Evolutionary conservation across 2,113 vertebrate species (phyloP).

Genomic region (Todiramphus chloris): DNA sequence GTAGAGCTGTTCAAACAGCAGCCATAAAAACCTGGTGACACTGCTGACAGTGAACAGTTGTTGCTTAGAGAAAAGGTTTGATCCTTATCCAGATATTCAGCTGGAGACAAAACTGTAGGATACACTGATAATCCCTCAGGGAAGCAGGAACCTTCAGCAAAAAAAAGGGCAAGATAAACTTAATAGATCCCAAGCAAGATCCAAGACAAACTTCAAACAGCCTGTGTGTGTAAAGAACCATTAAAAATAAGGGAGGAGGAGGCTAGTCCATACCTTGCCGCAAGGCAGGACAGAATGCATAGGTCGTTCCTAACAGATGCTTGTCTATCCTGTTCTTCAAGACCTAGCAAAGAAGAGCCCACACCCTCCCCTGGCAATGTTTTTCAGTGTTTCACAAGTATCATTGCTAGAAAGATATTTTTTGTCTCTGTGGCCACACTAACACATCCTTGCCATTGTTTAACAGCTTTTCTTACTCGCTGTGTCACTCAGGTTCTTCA

Average conservation of each 20-base stretch:
- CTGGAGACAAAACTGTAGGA: conserved; percentile 15
- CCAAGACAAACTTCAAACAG: conserved; percentile 46
- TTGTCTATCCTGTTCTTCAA: conserved; percentile 40
- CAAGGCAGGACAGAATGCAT: conserved; percentile 9
- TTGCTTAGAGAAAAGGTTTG: conserved; percentile 27
- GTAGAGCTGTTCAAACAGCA: conserved; percentile 61
- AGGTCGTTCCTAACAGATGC: conserved; percentile 27
- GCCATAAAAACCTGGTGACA: conserved; percentile 44
- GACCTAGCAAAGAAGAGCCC: neutral
- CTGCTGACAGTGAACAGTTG: conserved; percentile 19
- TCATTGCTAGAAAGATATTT: neutral
- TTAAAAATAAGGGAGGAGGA: neutral
- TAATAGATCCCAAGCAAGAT: conserved; percentile 40
- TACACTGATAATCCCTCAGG: neutral
- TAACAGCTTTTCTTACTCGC: neutral
- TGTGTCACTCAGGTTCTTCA: neutral
- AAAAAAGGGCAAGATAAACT: conserved; percentile 36
- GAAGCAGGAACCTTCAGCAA: neutral
- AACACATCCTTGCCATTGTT: neutral
- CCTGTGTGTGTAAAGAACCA: neutral
- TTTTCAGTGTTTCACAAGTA: neutral
- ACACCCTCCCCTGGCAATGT: neutral
- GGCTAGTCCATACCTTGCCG: neutral
- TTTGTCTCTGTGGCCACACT: neutral
- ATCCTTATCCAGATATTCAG: conserved; percentile 39